Base-by-base conservation (phyloP, 35 echinoderm and acorn worm species). In the Heliocidaris erythrogramma region DNA sequence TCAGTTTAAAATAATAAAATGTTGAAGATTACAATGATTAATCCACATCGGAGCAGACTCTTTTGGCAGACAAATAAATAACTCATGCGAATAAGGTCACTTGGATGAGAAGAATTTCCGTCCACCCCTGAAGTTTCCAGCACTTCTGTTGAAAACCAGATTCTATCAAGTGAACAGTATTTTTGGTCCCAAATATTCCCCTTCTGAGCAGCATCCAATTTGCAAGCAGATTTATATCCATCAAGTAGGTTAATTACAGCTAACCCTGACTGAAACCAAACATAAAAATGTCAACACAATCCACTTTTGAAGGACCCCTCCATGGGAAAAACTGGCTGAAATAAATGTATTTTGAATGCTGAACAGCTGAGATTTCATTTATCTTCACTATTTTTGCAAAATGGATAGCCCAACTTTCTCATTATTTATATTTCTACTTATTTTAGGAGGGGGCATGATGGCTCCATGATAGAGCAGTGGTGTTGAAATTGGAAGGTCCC, bases 261-360 rank as follows among this genome's bases (percentile, higher is more conserved):
- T n/a, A 78, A 78, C 65, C 65, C 65, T 78, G 65, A 78, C 65
- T 78, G 21, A 21, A 78, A 78, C 65, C 65, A 78, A 78, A 78
- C 24, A 56, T 71, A 17, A 27, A 71, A 27, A 71, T 78, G 27
- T 78, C 65, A 78, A 78, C 65, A n/a, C 21, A 78, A 78, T 78
- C 65, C 27, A 6, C 18, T 78, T 14, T 78, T 78, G 27, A 78
- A 78, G 65, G 65, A 78, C 65, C 52, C 65, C 65, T 27, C 65
- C 65, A 27, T 78, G 65, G 27, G 21, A 78, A 78, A 18, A 78
- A 7, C 21, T 78, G 65, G 65, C 18, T 7, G 65, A 78, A 78
- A 78, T 78, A n/a, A 78, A 18, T 78, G 65, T 5, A 78, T 78
- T 27, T 56, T 78, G 17, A 27, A 78, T 29, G 21, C 17, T 4